phyloP scores from a whole-genome alignment of 2,797 vertebrate species.

The Pristis pectinata region DNA sequence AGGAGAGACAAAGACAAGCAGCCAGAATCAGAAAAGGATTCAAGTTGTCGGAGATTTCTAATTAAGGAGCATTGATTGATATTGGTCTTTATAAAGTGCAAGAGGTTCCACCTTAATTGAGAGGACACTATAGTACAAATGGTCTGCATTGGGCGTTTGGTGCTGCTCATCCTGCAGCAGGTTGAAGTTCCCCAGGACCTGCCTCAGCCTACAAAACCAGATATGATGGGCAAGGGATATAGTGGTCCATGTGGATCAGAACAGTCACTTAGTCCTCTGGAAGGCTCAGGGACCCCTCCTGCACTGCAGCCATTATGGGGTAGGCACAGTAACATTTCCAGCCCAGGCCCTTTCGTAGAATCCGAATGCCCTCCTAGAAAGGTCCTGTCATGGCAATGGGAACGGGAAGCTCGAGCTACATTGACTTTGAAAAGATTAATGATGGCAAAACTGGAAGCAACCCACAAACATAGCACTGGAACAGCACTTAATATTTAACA shows the following conservation, averaged over 20 bases:
- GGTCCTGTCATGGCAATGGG: not conserved
- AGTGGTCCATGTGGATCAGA: not conserved
- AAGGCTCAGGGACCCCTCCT: not conserved
- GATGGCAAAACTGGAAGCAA: not conserved
- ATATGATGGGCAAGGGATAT: not conserved
- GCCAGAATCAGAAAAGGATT: not conserved
- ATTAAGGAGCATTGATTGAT: not conserved
- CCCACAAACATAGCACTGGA: not conserved
- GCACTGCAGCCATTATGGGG: not conserved
- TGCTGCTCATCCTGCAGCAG: not conserved
- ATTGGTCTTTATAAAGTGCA: not conserved
- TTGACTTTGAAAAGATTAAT: not conserved
- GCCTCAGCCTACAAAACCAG: not conserved
- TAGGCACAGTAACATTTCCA: not conserved
- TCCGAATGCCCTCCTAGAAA: not conserved
- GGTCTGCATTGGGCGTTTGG: not conserved
- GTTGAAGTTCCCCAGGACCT: not conserved
- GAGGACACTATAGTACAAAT: not conserved
- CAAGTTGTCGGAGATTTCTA: not conserved
- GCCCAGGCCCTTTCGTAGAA: not conserved
- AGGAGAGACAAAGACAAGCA: slow-evolving; percentile 40
- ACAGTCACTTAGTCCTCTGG: not conserved
- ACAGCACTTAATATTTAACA: not conserved
- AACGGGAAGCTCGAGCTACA: not conserved
- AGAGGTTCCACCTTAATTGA: not conserved